These are phyloP conservation scores for Pseudachorutes palmiensis DNA, from an alignment of 1,140 invertebrate species.

Conservation along the genomic window DNA sequence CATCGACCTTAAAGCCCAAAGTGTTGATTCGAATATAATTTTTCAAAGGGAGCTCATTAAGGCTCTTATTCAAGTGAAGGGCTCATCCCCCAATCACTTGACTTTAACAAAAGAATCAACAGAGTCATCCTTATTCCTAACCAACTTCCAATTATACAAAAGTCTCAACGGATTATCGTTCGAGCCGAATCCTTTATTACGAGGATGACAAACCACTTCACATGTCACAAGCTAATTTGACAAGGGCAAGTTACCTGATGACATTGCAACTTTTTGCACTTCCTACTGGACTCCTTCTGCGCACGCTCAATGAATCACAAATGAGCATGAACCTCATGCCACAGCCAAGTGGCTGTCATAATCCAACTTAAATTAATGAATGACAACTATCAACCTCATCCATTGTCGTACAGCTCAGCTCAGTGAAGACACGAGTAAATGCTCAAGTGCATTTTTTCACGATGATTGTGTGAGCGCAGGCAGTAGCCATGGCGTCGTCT, in stretches of 20 bases:
- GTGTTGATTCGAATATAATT: no score
- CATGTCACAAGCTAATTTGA: constrained; percentile 33
- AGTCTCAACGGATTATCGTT: neutral
- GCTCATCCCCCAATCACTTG: constrained; percentile 1
- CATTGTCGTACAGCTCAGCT: no score
- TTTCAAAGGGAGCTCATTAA: neutral
- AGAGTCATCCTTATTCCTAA: neutral
- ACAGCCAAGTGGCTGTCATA: no score
- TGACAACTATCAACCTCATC: no score
- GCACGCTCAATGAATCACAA: neutral
- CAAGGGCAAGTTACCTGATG: constrained; percentile 24
- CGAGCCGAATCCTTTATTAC: neutral
- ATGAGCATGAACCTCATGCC: neutral
- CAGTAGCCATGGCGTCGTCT: neutral
- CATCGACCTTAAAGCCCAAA: no score
- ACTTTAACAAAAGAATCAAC: neutral
- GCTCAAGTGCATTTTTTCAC: no score
- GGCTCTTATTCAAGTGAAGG: neutral
- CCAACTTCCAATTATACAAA: neutral
- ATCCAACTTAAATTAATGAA: no score
- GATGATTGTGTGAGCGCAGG: no score
- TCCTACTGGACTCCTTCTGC: neutral
- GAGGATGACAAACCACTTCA: constrained; percentile 21
- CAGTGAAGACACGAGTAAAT: no score
- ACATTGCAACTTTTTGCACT: neutral